Evolutionary conservation across 2,113 vertebrate species (phyloP).

Genomic region (Chaetodon trifascialis): DNA sequence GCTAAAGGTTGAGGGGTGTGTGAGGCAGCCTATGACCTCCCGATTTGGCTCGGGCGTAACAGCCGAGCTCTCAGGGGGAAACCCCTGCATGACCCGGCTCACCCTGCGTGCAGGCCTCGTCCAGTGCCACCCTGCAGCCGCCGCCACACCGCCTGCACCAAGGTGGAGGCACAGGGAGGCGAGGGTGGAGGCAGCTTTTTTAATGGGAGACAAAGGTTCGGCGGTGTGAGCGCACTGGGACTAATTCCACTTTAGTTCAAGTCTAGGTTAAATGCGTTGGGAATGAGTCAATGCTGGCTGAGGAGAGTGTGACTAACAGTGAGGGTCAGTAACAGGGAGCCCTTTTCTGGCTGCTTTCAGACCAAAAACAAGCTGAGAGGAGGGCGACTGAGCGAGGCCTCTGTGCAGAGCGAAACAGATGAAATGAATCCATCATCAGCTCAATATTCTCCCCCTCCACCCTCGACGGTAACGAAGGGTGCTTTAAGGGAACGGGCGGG

Average conservation of each 20-base stretch:
- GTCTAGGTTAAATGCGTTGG: conserved; percentile 88
- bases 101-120: conserved; percentile 32
- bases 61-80: conserved; percentile 35
- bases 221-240: conserved; percentile 72
- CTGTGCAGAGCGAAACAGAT: conserved; percentile 67
- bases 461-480: conserved; percentile 56
- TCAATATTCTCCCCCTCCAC: conserved; percentile 60
- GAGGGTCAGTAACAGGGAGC: conserved; percentile 84
- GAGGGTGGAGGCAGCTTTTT: conserved; percentile 33
- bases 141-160: conserved; percentile 10
- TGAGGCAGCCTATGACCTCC: conserved; percentile 72
- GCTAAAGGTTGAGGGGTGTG: conserved; percentile 73
- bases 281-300: conserved; percentile 90
- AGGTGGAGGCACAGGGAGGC: conserved; percentile 35
- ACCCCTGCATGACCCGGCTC: conserved; percentile 66
- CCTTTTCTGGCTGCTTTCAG: conserved; percentile 67
- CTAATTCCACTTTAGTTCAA: conserved; percentile 89
- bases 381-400: conserved; percentile 43
- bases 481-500: conserved; percentile 34
- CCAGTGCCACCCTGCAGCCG: conserved; percentile 24
- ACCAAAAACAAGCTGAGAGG: conserved; percentile 59
- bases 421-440: conserved; percentile 80
- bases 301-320: conserved; percentile 89
- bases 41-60: conserved; percentile 69
- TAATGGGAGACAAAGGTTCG: conserved; percentile 62